Conservation (phyloP, 2,113 vertebrate species). For the Reinhardtius hippoglossoides region DNA sequence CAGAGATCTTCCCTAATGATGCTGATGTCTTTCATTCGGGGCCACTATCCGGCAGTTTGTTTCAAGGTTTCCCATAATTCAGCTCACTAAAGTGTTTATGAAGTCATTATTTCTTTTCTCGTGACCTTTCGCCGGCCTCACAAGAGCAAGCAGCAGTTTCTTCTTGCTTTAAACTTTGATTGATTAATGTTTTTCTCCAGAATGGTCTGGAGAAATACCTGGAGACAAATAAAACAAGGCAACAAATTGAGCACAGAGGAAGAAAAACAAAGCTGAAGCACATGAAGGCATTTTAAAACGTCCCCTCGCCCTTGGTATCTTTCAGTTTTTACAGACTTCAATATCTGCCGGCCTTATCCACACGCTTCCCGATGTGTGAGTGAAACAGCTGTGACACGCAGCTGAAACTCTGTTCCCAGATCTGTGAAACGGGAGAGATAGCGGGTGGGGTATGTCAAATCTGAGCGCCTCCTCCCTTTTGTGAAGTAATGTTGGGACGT, state of each 20-base stretch:
- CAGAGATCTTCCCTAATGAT: conserved; percentile 40
- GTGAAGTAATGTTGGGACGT: conserved; percentile 11
- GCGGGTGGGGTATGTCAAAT: not conserved
- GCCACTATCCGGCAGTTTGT: conserved; percentile 35
- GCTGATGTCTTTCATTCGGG: conserved; percentile 38
- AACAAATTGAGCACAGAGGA: not conserved
- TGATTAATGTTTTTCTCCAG: not conserved
- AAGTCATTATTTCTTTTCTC: conserved; percentile 34
- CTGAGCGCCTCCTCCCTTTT: not conserved
- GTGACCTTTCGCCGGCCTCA: conserved; percentile 24
- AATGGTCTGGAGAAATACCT: conserved; percentile 9
- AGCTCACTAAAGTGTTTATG: conserved; percentile 25
- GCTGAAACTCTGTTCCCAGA: not conserved
- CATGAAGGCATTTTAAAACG: too few species aligned
- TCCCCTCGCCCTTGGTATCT: conserved; percentile 8
- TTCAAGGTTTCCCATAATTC: conserved; percentile 21
- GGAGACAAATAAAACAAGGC: not conserved
- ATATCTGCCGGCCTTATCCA: conserved; percentile 34
- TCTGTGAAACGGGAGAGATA: conserved; percentile 26
- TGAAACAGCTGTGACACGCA: conserved; percentile 17
- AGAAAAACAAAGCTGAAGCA: conserved; percentile 2
- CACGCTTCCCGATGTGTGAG: conserved; percentile 5
- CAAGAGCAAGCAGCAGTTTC: conserved; percentile 12
- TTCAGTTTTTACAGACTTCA: conserved; percentile 6
- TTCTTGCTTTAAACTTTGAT: not conserved